phyloP scores from a whole-genome alignment of 2,113 vertebrate genomes.

The Gallinago undulata region DNA sequence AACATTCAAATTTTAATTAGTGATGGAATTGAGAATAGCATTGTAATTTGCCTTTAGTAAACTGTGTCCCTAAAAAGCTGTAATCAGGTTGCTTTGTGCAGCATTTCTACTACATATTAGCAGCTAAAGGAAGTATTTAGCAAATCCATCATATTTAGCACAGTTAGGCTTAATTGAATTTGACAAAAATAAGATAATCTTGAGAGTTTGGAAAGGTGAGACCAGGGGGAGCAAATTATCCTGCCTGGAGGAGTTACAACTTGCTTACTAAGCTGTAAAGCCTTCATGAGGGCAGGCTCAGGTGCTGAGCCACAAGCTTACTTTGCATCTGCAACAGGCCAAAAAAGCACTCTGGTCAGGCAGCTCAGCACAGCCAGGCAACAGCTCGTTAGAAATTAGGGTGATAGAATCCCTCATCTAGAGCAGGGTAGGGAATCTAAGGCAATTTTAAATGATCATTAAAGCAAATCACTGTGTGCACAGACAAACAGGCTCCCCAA shows the following conservation, averaged over 20 bases:
- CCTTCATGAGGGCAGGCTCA: neutral
- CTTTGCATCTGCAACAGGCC: neutral
- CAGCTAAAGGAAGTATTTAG: neutral
- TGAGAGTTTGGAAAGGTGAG: neutral
- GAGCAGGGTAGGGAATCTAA: neutral
- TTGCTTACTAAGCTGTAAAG: neutral
- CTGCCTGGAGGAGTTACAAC: neutral
- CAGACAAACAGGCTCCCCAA: neutral
- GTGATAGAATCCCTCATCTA: neutral
- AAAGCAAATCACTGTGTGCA: neutral
- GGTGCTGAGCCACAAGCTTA: neutral
- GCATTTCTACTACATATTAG: neutral
- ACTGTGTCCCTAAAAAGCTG: neutral
- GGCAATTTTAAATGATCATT: neutral
- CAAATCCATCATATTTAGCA: neutral
- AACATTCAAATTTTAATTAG: neutral
- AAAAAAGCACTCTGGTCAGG: neutral
- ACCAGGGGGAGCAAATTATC: neutral
- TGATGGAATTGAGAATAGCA: neutral
- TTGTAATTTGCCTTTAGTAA: neutral
- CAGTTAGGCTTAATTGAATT: neutral
- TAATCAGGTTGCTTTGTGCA: neutral
- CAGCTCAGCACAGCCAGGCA: neutral
- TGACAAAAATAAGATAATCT: neutral
- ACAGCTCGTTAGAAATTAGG: fast-evolving